These are phyloP conservation scores for Drosophila punjabiensis DNA, from an alignment of 1,140 invertebrate genomes.

Conservation along the genomic window DNA sequence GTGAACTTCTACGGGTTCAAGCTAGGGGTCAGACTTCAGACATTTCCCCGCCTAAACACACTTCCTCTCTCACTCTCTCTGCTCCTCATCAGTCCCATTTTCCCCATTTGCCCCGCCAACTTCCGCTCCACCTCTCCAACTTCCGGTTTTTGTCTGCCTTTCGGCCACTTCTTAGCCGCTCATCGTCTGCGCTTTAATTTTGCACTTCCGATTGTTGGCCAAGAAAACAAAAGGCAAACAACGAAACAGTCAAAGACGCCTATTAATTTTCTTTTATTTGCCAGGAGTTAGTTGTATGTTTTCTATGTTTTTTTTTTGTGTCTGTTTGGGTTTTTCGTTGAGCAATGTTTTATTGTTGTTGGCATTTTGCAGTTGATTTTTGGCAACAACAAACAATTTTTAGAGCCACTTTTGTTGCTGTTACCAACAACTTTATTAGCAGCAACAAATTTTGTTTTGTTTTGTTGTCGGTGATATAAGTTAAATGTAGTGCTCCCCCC, in stretches of 20 bases:
- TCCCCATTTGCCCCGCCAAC: constrained; percentile 1
- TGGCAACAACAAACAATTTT: constrained; percentile 42
- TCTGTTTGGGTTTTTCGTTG: constrained; percentile 26
- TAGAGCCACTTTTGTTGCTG: constrained; percentile 36
- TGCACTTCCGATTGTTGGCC: constrained; percentile 65
- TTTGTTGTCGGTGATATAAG: constrained; percentile 62
- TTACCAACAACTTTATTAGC: constrained; percentile 66
- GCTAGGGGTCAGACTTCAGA: constrained; percentile 26
- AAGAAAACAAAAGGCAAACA: constrained; percentile 54
- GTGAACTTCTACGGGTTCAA: constrained; percentile 53
- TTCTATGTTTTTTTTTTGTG: constrained; percentile 1
- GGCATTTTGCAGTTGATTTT: constrained; percentile 54
- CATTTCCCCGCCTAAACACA: constrained; percentile 17
- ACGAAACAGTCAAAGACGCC: constrained; percentile 49
- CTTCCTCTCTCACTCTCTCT: constrained; percentile 10
- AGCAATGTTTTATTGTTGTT: constrained; percentile 50
- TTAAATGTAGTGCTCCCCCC: constrained; percentile 37
- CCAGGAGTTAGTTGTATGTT: constrained; percentile 8
- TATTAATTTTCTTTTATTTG: constrained; percentile 62
- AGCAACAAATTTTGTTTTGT: constrained; percentile 59
- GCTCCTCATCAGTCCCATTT: neutral
- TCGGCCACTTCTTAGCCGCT: constrained; percentile 46
- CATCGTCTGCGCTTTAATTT: constrained; percentile 59
- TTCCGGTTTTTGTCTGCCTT: constrained; percentile 36
- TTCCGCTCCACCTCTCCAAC: constrained; percentile 32